Evolutionary conservation across 2,113 vertebrate species (phyloP).

Genomic region (Numida meleagris): DNA sequence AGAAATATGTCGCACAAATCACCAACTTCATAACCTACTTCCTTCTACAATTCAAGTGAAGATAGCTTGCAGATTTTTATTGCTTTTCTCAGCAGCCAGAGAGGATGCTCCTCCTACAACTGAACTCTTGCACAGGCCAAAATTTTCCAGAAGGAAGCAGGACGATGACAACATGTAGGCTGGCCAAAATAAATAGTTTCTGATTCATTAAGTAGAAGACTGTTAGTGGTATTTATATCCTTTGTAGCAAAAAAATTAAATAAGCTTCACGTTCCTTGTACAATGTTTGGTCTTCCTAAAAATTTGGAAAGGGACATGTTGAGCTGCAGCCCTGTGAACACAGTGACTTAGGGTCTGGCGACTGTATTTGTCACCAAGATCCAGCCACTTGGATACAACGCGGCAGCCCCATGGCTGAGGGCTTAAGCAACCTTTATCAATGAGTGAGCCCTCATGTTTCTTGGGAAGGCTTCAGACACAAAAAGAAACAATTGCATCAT

Average conservation of each 20-base stretch:
- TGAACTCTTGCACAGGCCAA: constrained; percentile 5
- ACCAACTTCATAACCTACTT: background rate
- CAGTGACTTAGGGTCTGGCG: background rate
- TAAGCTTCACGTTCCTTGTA: background rate
- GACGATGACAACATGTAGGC: background rate
- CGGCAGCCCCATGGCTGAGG: background rate
- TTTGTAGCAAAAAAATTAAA: background rate
- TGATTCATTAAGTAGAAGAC: background rate
- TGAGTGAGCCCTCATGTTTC: background rate
- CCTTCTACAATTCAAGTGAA: background rate
- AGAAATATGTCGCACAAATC: background rate
- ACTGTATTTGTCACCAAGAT: background rate
- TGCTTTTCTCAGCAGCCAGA: background rate
- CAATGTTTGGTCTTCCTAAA: background rate
- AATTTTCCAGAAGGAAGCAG: constrained; percentile 39
- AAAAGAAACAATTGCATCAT: constrained; percentile 40
- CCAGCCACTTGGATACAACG: background rate
- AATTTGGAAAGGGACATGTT: background rate
- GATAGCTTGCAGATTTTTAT: background rate
- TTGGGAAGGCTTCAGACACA: background rate
- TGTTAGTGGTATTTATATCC: background rate
- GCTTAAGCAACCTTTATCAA: constrained; percentile 7
- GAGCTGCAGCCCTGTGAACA: background rate
- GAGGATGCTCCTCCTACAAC: background rate
- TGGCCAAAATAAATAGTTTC: constrained; percentile 43